Percentiles rank a stretch among this genome's conserved stretches.
Evolutionary conservation across 2,113 vertebrate genomes (phyloP).

Genomic region (Dissostichus mawsoni): DNA sequence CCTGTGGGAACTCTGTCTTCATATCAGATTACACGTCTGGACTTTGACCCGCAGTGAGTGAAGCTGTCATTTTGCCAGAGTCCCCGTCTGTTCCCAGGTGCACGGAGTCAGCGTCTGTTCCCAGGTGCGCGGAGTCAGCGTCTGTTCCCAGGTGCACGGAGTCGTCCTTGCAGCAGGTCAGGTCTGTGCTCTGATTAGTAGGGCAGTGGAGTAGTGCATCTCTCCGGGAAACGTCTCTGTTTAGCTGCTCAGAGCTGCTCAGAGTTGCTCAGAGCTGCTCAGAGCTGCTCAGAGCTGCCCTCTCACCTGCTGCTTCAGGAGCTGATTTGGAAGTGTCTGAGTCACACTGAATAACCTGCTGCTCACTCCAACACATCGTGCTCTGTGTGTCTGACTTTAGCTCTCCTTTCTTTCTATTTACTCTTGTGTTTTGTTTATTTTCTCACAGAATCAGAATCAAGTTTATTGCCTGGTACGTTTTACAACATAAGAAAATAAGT

Average conservation of each 20-base stretch:
- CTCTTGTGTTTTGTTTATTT: not conserved
- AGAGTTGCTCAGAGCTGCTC: too few species aligned
- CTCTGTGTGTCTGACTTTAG: slow-evolving; percentile 9
- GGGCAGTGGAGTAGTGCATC: slow-evolving; percentile 54
- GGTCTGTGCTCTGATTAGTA: slow-evolving; percentile 32
- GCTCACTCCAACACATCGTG: not conserved
- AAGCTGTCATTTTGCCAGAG: slow-evolving; percentile 32
- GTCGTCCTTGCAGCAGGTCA: slow-evolving; percentile 51
- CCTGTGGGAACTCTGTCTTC: not conserved
- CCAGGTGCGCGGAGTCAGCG: slow-evolving; percentile 15
- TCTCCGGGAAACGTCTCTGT: slow-evolving; percentile 45
- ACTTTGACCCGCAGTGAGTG: slow-evolving; percentile 48
- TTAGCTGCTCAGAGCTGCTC: slow-evolving; percentile 58
- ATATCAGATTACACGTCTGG: slow-evolving; percentile 43
- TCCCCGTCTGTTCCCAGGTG: slow-evolving; percentile 15
- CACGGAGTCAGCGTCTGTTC: not conserved
- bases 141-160: not conserved
- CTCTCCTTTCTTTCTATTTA: not conserved
- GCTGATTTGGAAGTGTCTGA: slow-evolving; percentile 29
- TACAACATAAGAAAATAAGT: too few species aligned
- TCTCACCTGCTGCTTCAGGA: slow-evolving; percentile 51
- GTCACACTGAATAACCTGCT: not conserved
- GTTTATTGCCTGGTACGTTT: too few species aligned
- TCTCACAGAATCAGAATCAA: not conserved
- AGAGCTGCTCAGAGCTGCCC: slow-evolving; percentile 42